Evolutionary conservation across 2,888 invertebrate genomes (phyloP).

Genomic region (Syrista parreyssii): DNA sequence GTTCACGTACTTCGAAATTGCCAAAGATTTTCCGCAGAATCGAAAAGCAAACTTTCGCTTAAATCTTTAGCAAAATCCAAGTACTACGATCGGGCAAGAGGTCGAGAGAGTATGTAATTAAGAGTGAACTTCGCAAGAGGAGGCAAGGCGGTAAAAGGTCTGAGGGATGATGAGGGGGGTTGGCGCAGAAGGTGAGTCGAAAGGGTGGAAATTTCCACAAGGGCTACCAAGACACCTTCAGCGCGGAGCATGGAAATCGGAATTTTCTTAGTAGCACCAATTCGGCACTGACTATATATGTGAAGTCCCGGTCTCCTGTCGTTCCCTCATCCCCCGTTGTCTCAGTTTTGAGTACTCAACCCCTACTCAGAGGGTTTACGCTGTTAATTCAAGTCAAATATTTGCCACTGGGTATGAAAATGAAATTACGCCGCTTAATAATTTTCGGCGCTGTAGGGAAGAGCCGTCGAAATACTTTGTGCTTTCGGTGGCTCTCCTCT

Average conservation of each 20-base stretch:
- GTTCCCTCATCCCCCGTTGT: background rate
- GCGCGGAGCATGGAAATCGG: background rate
- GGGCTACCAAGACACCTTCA: background rate
- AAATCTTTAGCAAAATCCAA: background rate
- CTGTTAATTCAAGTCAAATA: conserved; percentile 4
- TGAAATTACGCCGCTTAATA: conserved; percentile 3
- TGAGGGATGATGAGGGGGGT: background rate
- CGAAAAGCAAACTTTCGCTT: background rate
- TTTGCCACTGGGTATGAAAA: background rate
- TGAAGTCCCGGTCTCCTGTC: background rate
- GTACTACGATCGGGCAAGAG: background rate
- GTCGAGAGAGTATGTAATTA: background rate
- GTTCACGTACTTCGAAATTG: background rate
- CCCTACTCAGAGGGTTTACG: background rate
- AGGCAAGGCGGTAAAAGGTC: background rate
- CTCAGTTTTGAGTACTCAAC: background rate
- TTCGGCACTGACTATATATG: background rate
- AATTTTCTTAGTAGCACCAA: background rate
- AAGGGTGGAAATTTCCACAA: background rate
- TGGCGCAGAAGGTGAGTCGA: background rate
- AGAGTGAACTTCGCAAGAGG: background rate
- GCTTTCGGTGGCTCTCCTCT: background rate
- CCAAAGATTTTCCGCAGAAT: background rate
- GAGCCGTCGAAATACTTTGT: background rate
- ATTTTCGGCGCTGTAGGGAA: background rate